Base-by-base conservation (phyloP, 2,113 vertebrate species). In the Gasterosteus nipponicus region DNA sequence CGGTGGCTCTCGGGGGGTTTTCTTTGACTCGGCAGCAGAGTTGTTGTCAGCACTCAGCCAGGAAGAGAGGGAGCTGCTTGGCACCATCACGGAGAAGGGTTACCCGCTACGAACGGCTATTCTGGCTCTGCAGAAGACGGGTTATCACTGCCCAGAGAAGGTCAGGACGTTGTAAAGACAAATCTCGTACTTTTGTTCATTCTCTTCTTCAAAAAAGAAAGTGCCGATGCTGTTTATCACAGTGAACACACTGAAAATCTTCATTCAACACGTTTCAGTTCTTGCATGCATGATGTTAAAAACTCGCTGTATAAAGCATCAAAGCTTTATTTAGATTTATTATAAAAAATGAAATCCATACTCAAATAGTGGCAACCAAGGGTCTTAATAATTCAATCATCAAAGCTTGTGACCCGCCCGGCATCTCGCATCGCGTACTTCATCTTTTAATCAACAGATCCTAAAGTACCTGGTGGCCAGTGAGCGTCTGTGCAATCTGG, bases 31-130 rank as follows among this genome's bases (percentile, higher is more conserved):
- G 0, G 87, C 94, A 0, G 79, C 92, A 38, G 97, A 98, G 74
- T 91, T 99, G 84, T 90, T 99, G 70, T 94, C 93, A 0, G 97
- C 95, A 0, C 93, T 99, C 62, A 98, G 95, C 90, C 94, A 95
- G 56, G 97, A 98, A 74, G 98, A 99, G 85, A 89, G 94, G 75
- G 96, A 97, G 65, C 93, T 99, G 38, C 96, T 99, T 0, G 94
- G 95, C 75, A 94, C 93, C 0, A 92, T 99, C 76, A 95, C 96
- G 1, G 95, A 94, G 60, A 85, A 94, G 78, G 97, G 97, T 18
- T 98, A 98, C 84, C 93, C 96, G 0, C 75, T 96, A 38, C 94
- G 80, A 57, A 95, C 95, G 63, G 97, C 96, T 54, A 96, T 99
- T 26, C 81, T 94, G 72, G 96, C 97, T 18, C 92, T 99, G 64